These are phyloP conservation scores for Cosmorhoe ocellata DNA, from an alignment of 2,888 invertebrate species.

Conservation along the genomic window DNA sequence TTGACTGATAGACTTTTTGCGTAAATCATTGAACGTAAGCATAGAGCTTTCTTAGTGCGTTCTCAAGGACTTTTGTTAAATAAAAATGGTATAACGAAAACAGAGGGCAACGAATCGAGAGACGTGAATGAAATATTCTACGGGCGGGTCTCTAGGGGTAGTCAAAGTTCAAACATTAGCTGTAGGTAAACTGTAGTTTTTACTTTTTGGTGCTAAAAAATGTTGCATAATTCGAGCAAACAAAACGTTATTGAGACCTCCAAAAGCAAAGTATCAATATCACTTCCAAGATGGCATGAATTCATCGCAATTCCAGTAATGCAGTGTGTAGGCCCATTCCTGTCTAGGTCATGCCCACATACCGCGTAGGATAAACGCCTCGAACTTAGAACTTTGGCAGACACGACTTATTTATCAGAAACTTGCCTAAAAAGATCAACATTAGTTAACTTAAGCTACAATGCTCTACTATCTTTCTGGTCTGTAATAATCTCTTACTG, in stretches of 20 bases:
- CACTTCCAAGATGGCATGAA: slow-evolving; percentile 25
- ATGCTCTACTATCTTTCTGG: too few species aligned
- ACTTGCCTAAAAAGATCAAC: neutral
- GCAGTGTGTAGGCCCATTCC: slow-evolving; percentile 42
- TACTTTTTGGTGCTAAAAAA: too few species aligned
- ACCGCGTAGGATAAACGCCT: slow-evolving; percentile 43
- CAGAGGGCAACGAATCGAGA: neutral
- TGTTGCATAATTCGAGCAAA: too few species aligned
- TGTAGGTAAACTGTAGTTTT: too few species aligned
- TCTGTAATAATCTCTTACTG: too few species aligned
- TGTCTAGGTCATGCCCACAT: slow-evolving; percentile 45
- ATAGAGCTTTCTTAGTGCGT: slow-evolving; percentile 15
- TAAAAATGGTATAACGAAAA: slow-evolving; percentile 6
- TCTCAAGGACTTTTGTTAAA: slow-evolving; percentile 24
- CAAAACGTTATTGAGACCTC: slow-evolving; percentile 12
- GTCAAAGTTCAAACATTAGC: too few species aligned
- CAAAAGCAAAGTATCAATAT: slow-evolving; percentile 19
- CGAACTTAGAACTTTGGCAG: slow-evolving; percentile 6
- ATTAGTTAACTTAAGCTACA: too few species aligned
- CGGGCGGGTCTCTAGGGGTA: too few species aligned
- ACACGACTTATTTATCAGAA: too few species aligned
- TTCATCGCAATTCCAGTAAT: slow-evolving; percentile 25
- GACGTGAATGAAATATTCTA: too few species aligned
- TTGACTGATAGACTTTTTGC: slow-evolving; percentile 29
- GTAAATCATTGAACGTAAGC: slow-evolving; percentile 32